phyloP scores from a whole-genome alignment of 2,888 invertebrate genomes.

The Drosophila barbarae region DNA sequence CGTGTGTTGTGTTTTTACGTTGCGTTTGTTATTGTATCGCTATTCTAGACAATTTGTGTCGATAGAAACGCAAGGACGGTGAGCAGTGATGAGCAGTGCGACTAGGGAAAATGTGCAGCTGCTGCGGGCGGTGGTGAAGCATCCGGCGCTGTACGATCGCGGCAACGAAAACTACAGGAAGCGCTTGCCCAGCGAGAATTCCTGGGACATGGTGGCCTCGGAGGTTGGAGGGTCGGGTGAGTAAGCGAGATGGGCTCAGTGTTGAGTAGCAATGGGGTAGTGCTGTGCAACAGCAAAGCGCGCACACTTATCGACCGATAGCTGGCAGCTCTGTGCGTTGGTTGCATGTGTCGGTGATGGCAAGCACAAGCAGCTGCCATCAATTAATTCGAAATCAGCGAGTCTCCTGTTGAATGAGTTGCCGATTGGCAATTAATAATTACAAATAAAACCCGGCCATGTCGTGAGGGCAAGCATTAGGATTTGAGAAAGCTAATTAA shows the following conservation, averaged over 20 bases:
- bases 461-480: neutral
- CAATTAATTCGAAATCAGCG: slow-evolving; percentile 23
- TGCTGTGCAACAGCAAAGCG: slow-evolving; percentile 17
- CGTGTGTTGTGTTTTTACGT: slow-evolving; percentile 44
- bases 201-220: slow-evolving; percentile 60
- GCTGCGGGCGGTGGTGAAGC: slow-evolving; percentile 59
- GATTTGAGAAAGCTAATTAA: neutral
- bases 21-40: slow-evolving; percentile 14
- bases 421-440: neutral
- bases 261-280: slow-evolving; percentile 8
- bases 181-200: slow-evolving; percentile 51
- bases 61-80: slow-evolving; percentile 2
- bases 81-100: slow-evolving; percentile 10
- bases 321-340: slow-evolving; percentile 15
- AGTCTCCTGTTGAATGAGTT: slow-evolving; percentile 4
- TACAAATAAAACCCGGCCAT: neutral
- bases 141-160: slow-evolving; percentile 66
- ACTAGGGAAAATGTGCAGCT: slow-evolving; percentile 47
- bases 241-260: slow-evolving; percentile 30
- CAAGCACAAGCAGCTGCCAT: slow-evolving; percentile 14
- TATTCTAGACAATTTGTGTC: slow-evolving; percentile 15
- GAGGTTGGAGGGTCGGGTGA: slow-evolving; percentile 60
- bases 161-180: slow-evolving; percentile 50
- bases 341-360: slow-evolving; percentile 10
- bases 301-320: slow-evolving; percentile 8